Base-by-base conservation (phyloP, 1,140 invertebrate species). In the Drosophila saltans region DNA sequence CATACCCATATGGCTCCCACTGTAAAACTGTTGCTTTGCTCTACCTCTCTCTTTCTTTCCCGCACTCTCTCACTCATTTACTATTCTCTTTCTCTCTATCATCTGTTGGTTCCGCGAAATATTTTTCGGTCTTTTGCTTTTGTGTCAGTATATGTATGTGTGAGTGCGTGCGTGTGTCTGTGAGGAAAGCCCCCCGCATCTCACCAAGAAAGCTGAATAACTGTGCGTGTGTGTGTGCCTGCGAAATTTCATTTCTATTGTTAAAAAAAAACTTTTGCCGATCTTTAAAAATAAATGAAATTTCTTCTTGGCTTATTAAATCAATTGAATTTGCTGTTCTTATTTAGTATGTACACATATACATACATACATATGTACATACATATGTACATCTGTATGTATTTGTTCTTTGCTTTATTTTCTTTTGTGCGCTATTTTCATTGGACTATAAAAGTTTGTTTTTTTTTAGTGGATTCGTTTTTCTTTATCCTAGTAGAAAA, bases 241-340 rank as follows among this genome's bases (percentile, higher is more conserved):
- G 76, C 72, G 69, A 83, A 79, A 80, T 69, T 52, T 52, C 8
- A 52, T 70, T 78, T 55, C 72, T 79, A 65, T 82, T 76, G 68
- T 76, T 70, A 52, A 79, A 82, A 16, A 57, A 72, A 69, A 80
- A 73, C 75, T 68, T 72, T 40, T 62, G 43, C 30, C 61, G 62
- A 62, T 77, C 62, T 58, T 77, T 62, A 74, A 62, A 74, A 74
- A 66, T 66, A 78, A 84, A 76, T 72, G 73, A 83, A 73, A 73
- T 67, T 64, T 58, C 78, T 78, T 85, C 70, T 79, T 82, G 75
- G 79, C 82, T 86, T 82, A 86, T 82, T 88, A 88, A 83, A 86
- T 88, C 72, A 86, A 88, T 85, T 85, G 81, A 80, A 60, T 84
- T 80, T 81, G 75, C 80, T 78, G 77, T 9, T 40, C 72, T 78